Conservation (phyloP, 2,113 vertebrate species). For the Mormyrus iriodes region DNA sequence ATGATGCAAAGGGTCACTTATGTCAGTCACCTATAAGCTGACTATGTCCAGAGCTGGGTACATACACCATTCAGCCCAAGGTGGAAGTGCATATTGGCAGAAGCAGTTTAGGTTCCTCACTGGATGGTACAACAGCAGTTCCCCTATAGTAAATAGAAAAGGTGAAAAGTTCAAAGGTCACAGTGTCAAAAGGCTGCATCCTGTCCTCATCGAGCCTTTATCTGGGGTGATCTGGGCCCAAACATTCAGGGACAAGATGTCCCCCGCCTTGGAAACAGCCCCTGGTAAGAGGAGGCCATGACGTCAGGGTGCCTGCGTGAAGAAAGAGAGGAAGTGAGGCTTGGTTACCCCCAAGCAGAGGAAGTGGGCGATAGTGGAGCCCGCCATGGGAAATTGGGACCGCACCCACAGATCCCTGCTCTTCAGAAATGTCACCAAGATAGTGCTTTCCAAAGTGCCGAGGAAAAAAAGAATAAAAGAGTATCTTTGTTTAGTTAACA, state of each 20-base stretch:
- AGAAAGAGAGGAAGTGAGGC: neutral
- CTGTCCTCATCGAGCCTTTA: neutral
- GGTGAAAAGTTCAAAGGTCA: neutral
- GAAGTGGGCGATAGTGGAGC: neutral
- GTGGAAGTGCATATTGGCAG: neutral
- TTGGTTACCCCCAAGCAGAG: neutral
- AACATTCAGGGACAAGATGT: neutral
- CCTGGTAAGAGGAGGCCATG: neutral
- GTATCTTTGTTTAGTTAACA: neutral
- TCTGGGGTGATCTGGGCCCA: neutral
- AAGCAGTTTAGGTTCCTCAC: neutral
- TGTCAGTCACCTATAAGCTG: neutral
- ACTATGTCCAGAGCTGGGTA: neutral
- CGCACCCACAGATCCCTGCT: neutral
- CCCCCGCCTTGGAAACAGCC: neutral
- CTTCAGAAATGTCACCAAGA: neutral
- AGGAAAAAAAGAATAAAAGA: neutral
- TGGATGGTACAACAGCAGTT: neutral
- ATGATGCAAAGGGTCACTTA: neutral
- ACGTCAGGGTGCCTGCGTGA: neutral
- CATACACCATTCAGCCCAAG: neutral
- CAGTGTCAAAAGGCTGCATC: neutral
- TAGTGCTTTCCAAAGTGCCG: neutral
- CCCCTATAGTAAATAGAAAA: neutral
- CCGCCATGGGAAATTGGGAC: neutral